Base-by-base conservation (phyloP, 1,140 invertebrate genomes). In the Macrobrachium rosenbergii region DNA sequence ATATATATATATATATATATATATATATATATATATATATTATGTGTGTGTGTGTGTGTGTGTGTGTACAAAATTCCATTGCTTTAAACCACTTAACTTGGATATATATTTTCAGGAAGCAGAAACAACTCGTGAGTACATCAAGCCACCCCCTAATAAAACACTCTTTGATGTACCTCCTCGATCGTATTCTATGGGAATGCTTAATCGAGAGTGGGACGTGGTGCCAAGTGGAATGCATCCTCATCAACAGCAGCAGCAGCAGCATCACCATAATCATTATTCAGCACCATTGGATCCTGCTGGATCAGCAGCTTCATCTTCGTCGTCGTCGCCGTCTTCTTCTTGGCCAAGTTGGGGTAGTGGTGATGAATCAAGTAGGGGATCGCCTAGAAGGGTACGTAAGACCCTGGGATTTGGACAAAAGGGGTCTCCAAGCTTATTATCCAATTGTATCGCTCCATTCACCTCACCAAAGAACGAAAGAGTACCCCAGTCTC, bases 121-220 rank as follows among this genome's bases (percentile, higher is more conserved):
- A 73, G 85, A 87, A 59, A 81, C 63, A 81, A 75, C 23, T 21
- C 81, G 85, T 59, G 85, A 87, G 79, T 87, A 62, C 78, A 87
- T 87, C 78, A 87, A 81, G 79, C 78, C 85, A 81, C 85, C 85
- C 62, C 78, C 85, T 79, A 87, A 87, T 79, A 87, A 82, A 81
- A 87, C 85, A 23, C 28, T 76, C 14, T 81, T 63, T 81, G 85
- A 87, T 87, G 78, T 87, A 63, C 67, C 85, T 72, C 78, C 81
- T 60, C 67, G 79, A 52, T 80, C 85, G 45, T 76, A 67, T 80
- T 80, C 69, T 58, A 67, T 81, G 52, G 69, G 59, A 87, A 45
- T 73, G 52, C 81, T 73, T 63, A 59, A 80, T n/a, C 16, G 72
- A 45, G 85, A 87, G 78, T 72, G 83, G 77, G 83, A 64, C 62